Percentiles rank a stretch among this genome's conserved stretches.
These are phyloP conservation scores for Cantharis lateralis DNA, from an alignment of 2,888 invertebrate species.

Conservation along the genomic window DNA sequence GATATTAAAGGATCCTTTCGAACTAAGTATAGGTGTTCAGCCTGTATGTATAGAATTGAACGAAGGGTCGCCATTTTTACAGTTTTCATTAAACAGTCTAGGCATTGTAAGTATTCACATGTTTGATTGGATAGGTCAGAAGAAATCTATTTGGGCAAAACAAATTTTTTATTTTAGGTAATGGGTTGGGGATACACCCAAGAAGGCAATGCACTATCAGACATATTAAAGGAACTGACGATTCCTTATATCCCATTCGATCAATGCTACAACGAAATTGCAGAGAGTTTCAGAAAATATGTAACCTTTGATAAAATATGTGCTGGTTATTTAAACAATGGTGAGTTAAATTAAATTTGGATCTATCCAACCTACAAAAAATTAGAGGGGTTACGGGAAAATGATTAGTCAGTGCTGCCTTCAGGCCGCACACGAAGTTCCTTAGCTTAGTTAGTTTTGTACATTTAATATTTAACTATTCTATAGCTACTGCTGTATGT, in stretches of 20 bases:
- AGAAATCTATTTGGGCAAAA: no score
- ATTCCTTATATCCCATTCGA: background rate
- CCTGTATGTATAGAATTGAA: slow-evolving; percentile 49
- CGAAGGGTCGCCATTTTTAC: slow-evolving; percentile 9
- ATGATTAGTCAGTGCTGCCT: no score
- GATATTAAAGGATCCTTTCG: slow-evolving; percentile 40
- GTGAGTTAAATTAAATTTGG: no score
- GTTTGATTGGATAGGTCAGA: no score
- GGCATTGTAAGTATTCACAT: slow-evolving; percentile 44
- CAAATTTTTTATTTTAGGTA: background rate
- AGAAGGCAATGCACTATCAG: background rate
- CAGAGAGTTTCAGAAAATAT: background rate
- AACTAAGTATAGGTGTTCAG: slow-evolving; percentile 44
- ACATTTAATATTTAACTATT: no score
- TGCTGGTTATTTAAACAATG: background rate
- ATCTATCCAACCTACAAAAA: no score
- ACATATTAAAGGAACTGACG: background rate
- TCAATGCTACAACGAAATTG: background rate
- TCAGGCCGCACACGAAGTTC: no score
- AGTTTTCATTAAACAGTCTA: slow-evolving; percentile 6
- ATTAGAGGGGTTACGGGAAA: no score
- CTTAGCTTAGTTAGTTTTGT: no score
- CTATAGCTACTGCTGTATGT: no score
- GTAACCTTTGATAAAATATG: background rate
- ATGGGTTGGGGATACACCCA: background rate